Base-by-base conservation (phyloP, 1,140 invertebrate genomes). In the Antheraea mylitta region DNA sequence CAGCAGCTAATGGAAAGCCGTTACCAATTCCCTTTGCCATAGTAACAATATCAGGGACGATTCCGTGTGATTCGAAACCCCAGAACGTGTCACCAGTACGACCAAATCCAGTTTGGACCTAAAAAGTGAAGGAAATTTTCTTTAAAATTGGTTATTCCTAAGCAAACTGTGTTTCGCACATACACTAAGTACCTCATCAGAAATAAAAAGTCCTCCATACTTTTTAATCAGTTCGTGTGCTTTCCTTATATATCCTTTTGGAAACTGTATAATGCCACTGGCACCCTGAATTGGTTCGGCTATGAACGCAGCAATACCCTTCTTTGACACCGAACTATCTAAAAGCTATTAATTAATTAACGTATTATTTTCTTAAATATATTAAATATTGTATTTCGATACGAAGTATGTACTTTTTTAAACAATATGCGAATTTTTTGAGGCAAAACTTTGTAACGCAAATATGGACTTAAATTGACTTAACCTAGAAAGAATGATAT, bases 81-180 rank as follows among this genome's bases (percentile, higher is more conserved):
- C 99, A 99, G 90, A 96, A 99, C 79, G 98, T 94, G 61, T 97
- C 96, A 0, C 99, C 99, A 0, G 97, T 98, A 72, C 99, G 93
- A 0, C 98, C 99, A 90, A 99, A 99, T 13, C 99, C 98, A 36
- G 98, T 98, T 93, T 99, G 98, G 1, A 99, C 97, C 95, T 96
- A 67, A 58, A 71, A 48, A 38, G 13, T 30, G 11, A 30, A 7
- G 58, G n/a, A 60, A 4, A 61, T 10, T 19, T 30, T 7, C 19
- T n/a, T 30, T 3, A 42, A 42, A 42, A 42, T 30, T 4, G 22
- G 1, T 30, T 30, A 42, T 42, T 42, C 38, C 2, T 42, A 30
- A 30, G 22, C 4, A 30, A 30, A 30, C 22, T 30, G 4, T 30
- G 4, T 30, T 30, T 30, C 22, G 4, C 22, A 30, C 22, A 30